phyloP scores from a whole-genome alignment of 2,113 vertebrate species.

The Cavia aperea region DNA sequence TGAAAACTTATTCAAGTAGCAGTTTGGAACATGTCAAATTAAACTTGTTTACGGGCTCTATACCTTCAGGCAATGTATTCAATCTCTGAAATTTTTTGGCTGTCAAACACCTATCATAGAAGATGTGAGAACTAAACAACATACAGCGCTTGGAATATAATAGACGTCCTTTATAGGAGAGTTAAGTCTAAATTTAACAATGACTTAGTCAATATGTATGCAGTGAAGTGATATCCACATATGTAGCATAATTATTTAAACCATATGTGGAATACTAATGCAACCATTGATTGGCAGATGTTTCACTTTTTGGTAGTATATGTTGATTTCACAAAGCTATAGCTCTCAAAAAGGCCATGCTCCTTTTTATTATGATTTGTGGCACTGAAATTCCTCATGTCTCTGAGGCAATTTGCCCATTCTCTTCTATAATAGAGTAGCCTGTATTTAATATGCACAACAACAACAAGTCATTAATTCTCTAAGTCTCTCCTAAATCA shows the following conservation, averaged over 20 bases:
- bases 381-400: conserved; percentile 44
- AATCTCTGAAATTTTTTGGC: conserved; percentile 5
- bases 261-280: not conserved
- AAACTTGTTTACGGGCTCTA: not conserved
- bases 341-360: not conserved
- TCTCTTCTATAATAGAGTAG: conserved; percentile 36
- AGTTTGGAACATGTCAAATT: not conserved
- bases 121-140: conserved; percentile 5
- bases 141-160: not conserved
- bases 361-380: not conserved
- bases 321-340: not conserved
- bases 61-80: not conserved
- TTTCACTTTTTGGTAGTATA: conserved; percentile 1
- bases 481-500: conserved; percentile 68
- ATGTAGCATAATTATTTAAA: not conserved
- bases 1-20: conserved; percentile 12
- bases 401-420: conserved; percentile 20
- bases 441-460: conserved; percentile 70
- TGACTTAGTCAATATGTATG: not conserved
- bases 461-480: conserved; percentile 71
- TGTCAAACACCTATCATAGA: not conserved
- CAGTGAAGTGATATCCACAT: not conserved
- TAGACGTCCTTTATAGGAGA: not conserved
- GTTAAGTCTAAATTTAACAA: not conserved
- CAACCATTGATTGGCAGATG: not conserved